Conservation (phyloP, 1,140 invertebrate genomes). For the Mactra quadrangularis region DNA sequence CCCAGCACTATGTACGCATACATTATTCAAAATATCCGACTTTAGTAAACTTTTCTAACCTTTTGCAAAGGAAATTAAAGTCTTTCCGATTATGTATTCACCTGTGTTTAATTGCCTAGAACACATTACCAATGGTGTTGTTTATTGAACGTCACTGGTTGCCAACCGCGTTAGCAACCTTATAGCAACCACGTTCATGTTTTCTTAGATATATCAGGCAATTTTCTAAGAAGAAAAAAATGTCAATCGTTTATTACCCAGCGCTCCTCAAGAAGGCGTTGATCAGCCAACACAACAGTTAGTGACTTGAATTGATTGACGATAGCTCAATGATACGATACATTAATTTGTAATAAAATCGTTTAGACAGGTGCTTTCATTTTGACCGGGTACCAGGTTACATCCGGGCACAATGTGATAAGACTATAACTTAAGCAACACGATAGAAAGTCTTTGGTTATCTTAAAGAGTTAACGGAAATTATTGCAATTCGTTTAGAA, state of each 20-base stretch:
- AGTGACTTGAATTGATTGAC: constrained; percentile 30
- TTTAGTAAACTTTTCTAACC: not conserved
- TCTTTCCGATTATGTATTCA: constrained; percentile 37
- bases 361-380: constrained; percentile 44
- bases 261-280: not conserved
- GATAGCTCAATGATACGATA: constrained; percentile 13
- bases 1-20: not conserved
- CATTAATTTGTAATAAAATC: constrained; percentile 28
- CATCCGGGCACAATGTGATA: constrained; percentile 38
- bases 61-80: constrained; percentile 46
- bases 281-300: constrained; percentile 5
- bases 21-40: constrained; percentile 12
- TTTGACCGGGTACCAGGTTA: constrained; percentile 36
- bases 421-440: constrained; percentile 50
- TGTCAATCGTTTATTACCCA: constrained; percentile 24
- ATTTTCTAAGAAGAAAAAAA: not conserved
- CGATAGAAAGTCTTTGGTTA: constrained; percentile 64
- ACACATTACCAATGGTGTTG: constrained; percentile 5
- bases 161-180: not conserved
- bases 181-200: not conserved
- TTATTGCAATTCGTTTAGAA: constrained; percentile 42
- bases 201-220: constrained; percentile 48
- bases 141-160: constrained; percentile 42
- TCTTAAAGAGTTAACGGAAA: constrained; percentile 62
- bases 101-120: constrained; percentile 40